phyloP scores from a whole-genome alignment of 2,797 vertebrate species.

The Margarornis squamiger region DNA sequence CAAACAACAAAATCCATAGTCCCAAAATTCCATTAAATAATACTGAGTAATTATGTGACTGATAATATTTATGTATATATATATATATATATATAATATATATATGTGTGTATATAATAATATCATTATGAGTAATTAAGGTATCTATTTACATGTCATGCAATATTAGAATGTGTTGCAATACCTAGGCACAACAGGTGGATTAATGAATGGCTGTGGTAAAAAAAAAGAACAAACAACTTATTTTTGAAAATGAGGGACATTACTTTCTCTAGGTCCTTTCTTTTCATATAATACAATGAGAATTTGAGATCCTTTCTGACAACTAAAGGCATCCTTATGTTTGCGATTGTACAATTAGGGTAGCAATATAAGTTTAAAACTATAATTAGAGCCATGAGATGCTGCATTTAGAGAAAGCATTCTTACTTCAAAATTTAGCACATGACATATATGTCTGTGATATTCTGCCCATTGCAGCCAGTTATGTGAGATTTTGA shows the following conservation, averaged over 20 bases:
- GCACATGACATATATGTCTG: neutral
- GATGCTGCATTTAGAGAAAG: neutral
- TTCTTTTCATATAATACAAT: neutral
- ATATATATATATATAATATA: conserved; percentile 46
- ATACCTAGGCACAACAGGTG: conserved; percentile 59
- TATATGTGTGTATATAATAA: conserved; percentile 56
- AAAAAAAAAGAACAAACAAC: neutral
- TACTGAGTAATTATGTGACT: conserved; percentile 45
- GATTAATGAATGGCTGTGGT: conserved; percentile 8
- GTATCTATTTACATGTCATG: conserved; percentile 60
- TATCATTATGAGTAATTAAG: conserved; percentile 63
- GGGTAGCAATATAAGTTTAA: neutral
- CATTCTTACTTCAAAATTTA: conserved; percentile 22
- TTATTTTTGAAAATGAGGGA: neutral
- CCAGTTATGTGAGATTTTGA: neutral
- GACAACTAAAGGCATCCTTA: neutral
- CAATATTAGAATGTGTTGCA: conserved; percentile 46
- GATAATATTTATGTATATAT: conserved; percentile 58
- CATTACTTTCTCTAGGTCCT: neutral
- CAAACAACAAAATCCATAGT: conserved; percentile 66
- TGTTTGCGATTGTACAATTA: conserved; percentile 1
- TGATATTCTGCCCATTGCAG: neutral
- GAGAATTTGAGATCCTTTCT: conserved; percentile 10
- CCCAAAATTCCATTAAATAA: conserved; percentile 49
- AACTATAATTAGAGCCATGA: neutral